phyloP scores from a whole-genome alignment of 1,140 invertebrate genomes.

The Papilio xuthus region DNA sequence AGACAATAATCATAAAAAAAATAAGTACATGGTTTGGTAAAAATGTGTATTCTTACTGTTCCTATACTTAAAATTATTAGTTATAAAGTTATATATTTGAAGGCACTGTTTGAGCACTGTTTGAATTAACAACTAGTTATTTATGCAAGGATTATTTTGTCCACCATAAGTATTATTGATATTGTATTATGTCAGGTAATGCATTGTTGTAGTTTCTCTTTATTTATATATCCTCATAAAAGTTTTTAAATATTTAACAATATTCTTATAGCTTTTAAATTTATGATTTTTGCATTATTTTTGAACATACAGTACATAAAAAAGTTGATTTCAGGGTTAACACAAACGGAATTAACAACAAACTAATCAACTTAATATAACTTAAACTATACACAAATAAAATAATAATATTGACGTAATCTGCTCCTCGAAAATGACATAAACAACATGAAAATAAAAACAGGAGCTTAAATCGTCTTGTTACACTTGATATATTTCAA shows the following conservation, averaged over 20 bases:
- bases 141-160: constrained; percentile 16
- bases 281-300: constrained; percentile 3
- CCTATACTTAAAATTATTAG: constrained; percentile 5
- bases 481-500: constrained; percentile 22
- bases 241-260: neutral
- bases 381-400: constrained; percentile 11
- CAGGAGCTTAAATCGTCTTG: neutral
- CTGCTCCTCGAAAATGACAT: neutral
- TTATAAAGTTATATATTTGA: constrained; percentile 26
- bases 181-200: neutral
- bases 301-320: neutral
- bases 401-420: constrained; percentile 9
- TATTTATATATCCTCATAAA: no score
- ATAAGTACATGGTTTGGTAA: constrained; percentile 14
- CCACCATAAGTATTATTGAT: neutral
- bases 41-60: constrained; percentile 10
- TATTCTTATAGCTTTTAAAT: neutral
- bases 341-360: constrained; percentile 7
- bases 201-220: neutral
- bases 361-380: constrained; percentile 6
- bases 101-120: constrained; percentile 34
- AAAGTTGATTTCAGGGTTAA: neutral
- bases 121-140: constrained; percentile 12
- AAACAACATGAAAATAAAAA: neutral
- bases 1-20: constrained; percentile 8